Base-by-base conservation (phyloP, 2,888 invertebrate genomes). In the Ophioninae sp. region DNA sequence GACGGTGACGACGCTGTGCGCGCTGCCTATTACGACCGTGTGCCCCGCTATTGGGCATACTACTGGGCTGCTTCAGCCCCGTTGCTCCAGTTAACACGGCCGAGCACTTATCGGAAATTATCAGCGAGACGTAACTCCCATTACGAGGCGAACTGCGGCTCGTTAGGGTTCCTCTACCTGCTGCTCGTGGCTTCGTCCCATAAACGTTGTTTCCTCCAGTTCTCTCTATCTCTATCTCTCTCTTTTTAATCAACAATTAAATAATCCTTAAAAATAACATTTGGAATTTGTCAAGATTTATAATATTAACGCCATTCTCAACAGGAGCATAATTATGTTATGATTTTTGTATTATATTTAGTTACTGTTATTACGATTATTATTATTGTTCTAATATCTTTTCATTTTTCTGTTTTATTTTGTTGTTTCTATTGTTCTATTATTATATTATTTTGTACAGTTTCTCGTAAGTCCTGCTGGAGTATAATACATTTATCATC, bases 31-130 rank as follows among this genome's bases (percentile, higher is more conserved):
- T 39, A 57, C 76, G 74, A 67, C 78, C 72, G 86, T 73, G 67
- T 57, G 10, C 37, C 10, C 59, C 70, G 82, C 70, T 79, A 41
- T 39, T 59, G 64, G 70, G 21, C 79, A 41, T 41, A 44, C 44
- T 3, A 44, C 44, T 68, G 76, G 37, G 77, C 57, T 87, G 86
- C 13, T 20, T 39, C 44, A 62, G 61, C 62, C 41, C 84, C 86
- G 87, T 86, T 89, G 90, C 88, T 89, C 89, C 89, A 89, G 90
- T 91, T 91, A 90, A 91, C 90, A 89, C 89, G 89, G 89, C 85
- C 88, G 88, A 90, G 90, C 91, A 91, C 91, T 91, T 92, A 91
- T 91, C 91, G 91, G 91, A 90, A 91, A 91, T 91, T 91, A 92
- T 92, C 91, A 89, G 88, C 89, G 88, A 89, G 88, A 91, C 89